A percentile compares a stretch with the other conserved stretches of the same genome.
Evolutionary conservation across 1,140 invertebrate genomes (phyloP).

Genomic region (Drosophila murphyi): DNA sequence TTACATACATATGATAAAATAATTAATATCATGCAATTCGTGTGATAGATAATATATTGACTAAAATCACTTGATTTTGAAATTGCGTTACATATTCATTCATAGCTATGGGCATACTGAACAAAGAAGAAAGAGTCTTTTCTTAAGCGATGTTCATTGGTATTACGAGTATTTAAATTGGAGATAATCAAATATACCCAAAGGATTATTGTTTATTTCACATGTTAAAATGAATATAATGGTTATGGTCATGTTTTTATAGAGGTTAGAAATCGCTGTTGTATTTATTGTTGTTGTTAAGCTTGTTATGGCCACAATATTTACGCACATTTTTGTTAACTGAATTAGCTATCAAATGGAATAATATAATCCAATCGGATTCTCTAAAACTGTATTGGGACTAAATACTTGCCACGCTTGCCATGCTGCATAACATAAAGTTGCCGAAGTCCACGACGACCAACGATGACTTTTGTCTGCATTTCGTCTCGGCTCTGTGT

Average conservation of each 20-base stretch:
- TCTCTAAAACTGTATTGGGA: slow-evolving; percentile 46
- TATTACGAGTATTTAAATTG: not conserved
- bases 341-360: slow-evolving; percentile 39
- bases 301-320: slow-evolving; percentile 3
- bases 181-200: not conserved
- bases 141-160: too few relatives aligned
- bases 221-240: not conserved
- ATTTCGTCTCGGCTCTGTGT: slow-evolving; percentile 32
- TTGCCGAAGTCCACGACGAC: slow-evolving; percentile 18
- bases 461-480: slow-evolving; percentile 37
- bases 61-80: too few relatives aligned
- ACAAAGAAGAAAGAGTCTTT: too few relatives aligned
- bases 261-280: not conserved
- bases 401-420: slow-evolving; percentile 13
- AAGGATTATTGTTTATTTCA: not conserved
- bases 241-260: not conserved
- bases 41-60: too few relatives aligned
- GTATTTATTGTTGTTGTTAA: not conserved
- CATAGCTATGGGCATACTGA: too few relatives aligned
- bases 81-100: too few relatives aligned
- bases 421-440: not conserved
- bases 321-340: slow-evolving; percentile 17
- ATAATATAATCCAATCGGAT: slow-evolving; percentile 45
- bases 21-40: too few relatives aligned
- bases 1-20: too few relatives aligned